A percentile compares a stretch with the other conserved stretches of the same genome.
phyloP scores from a whole-genome alignment of 2,797 vertebrate species.

The Distichodus sexfasciatus region DNA sequence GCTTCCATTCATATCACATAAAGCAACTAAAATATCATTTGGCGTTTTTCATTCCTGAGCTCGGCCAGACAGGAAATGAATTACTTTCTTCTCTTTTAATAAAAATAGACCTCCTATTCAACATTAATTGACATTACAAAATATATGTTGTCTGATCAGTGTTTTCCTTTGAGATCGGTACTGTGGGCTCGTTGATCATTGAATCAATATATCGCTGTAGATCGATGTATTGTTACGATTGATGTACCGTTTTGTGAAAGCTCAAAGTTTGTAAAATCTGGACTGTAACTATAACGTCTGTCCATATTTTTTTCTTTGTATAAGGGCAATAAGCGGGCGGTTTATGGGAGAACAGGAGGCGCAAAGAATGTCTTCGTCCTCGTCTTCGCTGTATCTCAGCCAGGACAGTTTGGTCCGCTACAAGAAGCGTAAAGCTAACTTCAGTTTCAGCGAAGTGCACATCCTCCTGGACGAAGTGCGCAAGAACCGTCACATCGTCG shows the following conservation, averaged over 20 bases:
- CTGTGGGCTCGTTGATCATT: background rate
- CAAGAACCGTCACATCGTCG: conserved; percentile 73
- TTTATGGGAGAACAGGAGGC: background rate
- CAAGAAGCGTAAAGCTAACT: conserved; percentile 79
- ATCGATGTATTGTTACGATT: too few species aligned
- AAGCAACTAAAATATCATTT: too few species aligned
- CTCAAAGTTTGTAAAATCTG: background rate
- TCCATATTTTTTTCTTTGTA: background rate
- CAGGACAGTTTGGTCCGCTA: conserved; percentile 67
- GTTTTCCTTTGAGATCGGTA: too few species aligned
- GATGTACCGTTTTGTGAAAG: background rate
- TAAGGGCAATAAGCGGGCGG: background rate
- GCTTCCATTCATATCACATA: too few species aligned
- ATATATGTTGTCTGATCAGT: too few species aligned
- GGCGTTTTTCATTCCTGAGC: too few species aligned
- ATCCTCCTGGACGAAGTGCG: conserved; percentile 79
- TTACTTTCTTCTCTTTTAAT: too few species aligned
- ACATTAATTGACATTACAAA: too few species aligned
- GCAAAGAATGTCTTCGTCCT: conserved; percentile 55
- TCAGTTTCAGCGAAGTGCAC: conserved; percentile 78
- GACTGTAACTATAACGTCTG: background rate
- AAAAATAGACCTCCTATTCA: too few species aligned
- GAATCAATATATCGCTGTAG: background rate
- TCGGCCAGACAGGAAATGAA: too few species aligned
- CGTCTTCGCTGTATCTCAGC: conserved; percentile 64